Evolutionary conservation across 2,797 vertebrate genomes (phyloP), one percentile per base, ranked within the genome.

Genomic region (Girardinus metallicus): DNA sequence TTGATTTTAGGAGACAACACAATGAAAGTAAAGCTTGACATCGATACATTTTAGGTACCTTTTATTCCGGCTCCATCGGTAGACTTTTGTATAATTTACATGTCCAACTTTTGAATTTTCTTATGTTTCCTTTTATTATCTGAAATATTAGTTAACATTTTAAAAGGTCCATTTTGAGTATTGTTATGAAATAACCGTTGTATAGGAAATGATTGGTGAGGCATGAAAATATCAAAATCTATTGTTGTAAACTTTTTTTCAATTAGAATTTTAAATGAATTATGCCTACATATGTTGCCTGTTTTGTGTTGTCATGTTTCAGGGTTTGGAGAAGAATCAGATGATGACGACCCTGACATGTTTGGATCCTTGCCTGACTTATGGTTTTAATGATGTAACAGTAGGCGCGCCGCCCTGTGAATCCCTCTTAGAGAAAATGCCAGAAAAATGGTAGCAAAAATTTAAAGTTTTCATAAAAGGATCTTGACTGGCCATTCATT

Each of bases 361-460:
- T 4, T 85, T 8, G 53, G 15, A 41, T 72, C 41, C 6, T 2
- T 80, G 18, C 9, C 15, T 6, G 74, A 80, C 13, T 0, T 78
- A 1, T 83, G 79, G 85, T 78, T 80, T 78, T 75, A 68, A 76
- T 89, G 86, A 91, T 57, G 57, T 0, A 34, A 11, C 12, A 64
- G 31, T 26, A 29, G 73, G 47, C 0, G 4, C 36, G 18, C 60
- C 34, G 53, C 15, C 71, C 12, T 34, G 29, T 57, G 73, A 80
- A 78, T 76, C 34, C 79, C 62, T 75, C 55, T 41, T 13, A 41
- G 15, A 1, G 75, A 21, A 83, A 68, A 80, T 70, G 44, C 75
- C 26, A 0, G 71, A 77, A 57, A 80, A 83, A 76, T 80, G 9
- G 43, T 53, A 57, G 64, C 71, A 46, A 74, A 68, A 78, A 66